Conservation (phyloP, 1,140 invertebrate species). For the Bombus waltoni region DNA sequence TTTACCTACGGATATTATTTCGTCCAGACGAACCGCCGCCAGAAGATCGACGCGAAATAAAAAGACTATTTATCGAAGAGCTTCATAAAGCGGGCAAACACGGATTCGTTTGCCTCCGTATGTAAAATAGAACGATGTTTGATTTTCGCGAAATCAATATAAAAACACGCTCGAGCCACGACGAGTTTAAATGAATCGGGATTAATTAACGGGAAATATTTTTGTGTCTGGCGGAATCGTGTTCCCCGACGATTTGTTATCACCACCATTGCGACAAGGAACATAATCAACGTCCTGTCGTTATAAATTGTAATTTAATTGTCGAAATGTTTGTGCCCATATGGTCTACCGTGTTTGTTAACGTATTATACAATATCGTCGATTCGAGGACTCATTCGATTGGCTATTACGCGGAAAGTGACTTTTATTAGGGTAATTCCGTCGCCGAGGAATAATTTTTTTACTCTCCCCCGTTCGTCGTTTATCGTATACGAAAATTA, state of each 20-base stretch:
- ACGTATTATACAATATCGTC: no score
- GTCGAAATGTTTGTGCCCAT: background rate
- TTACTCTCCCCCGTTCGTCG: no score
- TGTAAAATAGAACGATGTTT: background rate
- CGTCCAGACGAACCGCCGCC: background rate
- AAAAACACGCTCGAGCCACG: background rate
- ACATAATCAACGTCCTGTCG: background rate
- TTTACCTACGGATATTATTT: conserved; percentile 48
- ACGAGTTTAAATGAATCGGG: conserved; percentile 21
- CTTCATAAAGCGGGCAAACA: conserved; percentile 31
- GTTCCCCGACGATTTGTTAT: no score
- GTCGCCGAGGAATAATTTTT: background rate
- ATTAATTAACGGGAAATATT: conserved; percentile 32
- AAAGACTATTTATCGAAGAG: conserved; percentile 34
- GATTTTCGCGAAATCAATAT: conserved; percentile 4
- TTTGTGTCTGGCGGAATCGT: background rate
- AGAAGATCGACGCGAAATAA: conserved; percentile 10
- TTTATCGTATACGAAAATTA: background rate
- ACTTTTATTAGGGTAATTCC: background rate
- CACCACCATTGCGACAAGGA: background rate
- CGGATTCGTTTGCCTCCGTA: background rate
- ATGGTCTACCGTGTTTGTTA: background rate
- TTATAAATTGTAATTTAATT: conserved; percentile 21
- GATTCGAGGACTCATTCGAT: background rate
- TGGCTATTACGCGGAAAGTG: background rate